Evolutionary conservation across 2,113 vertebrate species (phyloP).

Genomic region (Rattus rattus): DNA sequence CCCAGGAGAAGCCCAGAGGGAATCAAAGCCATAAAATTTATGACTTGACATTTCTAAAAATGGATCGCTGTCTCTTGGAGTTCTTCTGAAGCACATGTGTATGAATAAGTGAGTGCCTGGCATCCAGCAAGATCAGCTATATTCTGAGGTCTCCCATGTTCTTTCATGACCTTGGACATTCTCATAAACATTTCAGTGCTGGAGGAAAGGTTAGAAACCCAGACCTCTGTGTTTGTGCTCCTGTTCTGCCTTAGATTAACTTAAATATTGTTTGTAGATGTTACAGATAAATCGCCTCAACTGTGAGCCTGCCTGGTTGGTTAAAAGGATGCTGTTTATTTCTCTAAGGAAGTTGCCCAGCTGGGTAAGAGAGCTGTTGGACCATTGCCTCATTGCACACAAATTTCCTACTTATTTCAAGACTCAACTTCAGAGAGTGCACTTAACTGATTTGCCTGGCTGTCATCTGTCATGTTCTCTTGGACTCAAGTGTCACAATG

Average conservation of each 20-base stretch:
- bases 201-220: constrained; percentile 47
- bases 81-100: not conserved
- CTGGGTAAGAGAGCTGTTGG: constrained; percentile 71
- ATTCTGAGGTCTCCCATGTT: not conserved
- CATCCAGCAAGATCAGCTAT: not conserved
- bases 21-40: not conserved
- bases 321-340: constrained; percentile 82
- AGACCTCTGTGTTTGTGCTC: constrained; percentile 74
- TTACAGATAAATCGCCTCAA: constrained; percentile 75
- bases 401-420: constrained; percentile 69
- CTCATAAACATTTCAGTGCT: constrained; percentile 41
- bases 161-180: constrained; percentile 35
- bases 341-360: constrained; percentile 75
- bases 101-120: not conserved
- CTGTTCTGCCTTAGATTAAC: constrained; percentile 78
- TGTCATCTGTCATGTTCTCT: constrained; percentile 75
- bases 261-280: constrained; percentile 83
- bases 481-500: constrained; percentile 21
- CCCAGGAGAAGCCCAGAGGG: not conserved
- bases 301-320: constrained; percentile 71
- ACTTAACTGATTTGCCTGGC: constrained; percentile 68
- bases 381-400: constrained; percentile 67
- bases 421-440: constrained; percentile 64
- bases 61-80: not conserved
- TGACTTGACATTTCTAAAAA: not conserved